Conservation (phyloP, 2,113 vertebrate genomes). For the Lepus americanus region DNA sequence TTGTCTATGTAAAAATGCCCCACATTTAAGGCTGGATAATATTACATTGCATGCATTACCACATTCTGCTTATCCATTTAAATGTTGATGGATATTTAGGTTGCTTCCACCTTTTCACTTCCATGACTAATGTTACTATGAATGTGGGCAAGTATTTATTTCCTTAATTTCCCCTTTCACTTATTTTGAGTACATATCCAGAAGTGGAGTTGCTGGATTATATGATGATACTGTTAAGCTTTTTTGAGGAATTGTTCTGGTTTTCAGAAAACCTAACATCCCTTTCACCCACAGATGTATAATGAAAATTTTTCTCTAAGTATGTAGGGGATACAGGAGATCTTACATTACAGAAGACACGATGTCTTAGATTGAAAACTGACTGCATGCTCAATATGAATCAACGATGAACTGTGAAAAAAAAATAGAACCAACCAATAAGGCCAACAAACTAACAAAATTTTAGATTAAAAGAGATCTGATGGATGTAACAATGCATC, state of each 20-base stretch:
- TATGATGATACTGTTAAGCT: neutral
- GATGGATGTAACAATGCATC: neutral
- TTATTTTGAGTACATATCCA: neutral
- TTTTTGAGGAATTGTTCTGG: neutral
- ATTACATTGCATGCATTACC: neutral
- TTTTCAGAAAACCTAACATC: neutral
- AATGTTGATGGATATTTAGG: neutral
- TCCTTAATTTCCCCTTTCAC: neutral
- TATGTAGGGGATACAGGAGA: accelerated
- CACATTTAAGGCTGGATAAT: neutral
- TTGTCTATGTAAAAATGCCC: neutral
- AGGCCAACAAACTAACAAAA: neutral
- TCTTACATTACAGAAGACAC: neutral
- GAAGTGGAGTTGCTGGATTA: neutral
- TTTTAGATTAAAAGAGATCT: neutral
- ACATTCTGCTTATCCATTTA: neutral
- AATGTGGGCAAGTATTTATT: neutral
- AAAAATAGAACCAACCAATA: neutral
- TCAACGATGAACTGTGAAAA: neutral
- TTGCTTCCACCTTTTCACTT: neutral
- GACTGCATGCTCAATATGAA: neutral
- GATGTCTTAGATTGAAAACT: neutral
- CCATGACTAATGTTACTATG: neutral
- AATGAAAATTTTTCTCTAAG: neutral
- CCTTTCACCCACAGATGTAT: neutral